Percentiles rank a stretch among this genome's conserved stretches.
phyloP scores from a whole-genome alignment of 2,888 invertebrate species.

The Acanthosepion lycidas region DNA sequence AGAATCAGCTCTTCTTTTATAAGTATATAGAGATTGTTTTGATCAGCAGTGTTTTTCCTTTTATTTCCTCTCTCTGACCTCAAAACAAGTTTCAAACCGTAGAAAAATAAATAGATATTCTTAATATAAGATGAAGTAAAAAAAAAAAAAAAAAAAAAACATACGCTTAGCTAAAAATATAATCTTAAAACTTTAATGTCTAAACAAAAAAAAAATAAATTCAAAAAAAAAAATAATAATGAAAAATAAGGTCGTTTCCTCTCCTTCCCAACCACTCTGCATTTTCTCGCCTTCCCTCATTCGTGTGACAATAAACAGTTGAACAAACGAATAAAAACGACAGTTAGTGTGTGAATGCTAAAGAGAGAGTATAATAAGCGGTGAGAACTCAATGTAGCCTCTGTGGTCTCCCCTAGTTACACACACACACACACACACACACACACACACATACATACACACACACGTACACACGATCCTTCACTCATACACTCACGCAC shows the following conservation, averaged over 20 bases:
- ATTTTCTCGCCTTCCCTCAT: not conserved
- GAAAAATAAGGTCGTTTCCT: not conserved
- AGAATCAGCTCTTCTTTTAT: too few species aligned
- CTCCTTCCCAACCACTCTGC: not conserved
- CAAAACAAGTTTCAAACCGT: not conserved
- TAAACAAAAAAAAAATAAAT: too few species aligned
- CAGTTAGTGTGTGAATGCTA: slow-evolving; percentile 16
- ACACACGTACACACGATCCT: not conserved
- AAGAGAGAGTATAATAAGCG: not conserved
- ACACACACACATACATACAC: not conserved
- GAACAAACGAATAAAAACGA: not conserved
- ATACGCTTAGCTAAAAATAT: too few species aligned
- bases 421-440: not conserved
- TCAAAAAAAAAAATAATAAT: not conserved
- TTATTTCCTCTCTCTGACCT: not conserved
- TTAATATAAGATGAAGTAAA: not conserved
- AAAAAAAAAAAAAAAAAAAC: too few species aligned
- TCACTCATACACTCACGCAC: not conserved
- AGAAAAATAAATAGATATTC: not conserved
- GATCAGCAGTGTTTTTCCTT: not conserved
- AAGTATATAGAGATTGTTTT: not conserved
- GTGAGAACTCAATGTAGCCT: slow-evolving; percentile 2
- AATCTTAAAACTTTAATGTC: too few species aligned
- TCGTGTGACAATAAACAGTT: not conserved
- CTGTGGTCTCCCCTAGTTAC: not conserved